These are phyloP conservation scores for Trichogramma dendrolimi DNA, from an alignment of 2,888 invertebrate genomes.

Conservation along the genomic window DNA sequence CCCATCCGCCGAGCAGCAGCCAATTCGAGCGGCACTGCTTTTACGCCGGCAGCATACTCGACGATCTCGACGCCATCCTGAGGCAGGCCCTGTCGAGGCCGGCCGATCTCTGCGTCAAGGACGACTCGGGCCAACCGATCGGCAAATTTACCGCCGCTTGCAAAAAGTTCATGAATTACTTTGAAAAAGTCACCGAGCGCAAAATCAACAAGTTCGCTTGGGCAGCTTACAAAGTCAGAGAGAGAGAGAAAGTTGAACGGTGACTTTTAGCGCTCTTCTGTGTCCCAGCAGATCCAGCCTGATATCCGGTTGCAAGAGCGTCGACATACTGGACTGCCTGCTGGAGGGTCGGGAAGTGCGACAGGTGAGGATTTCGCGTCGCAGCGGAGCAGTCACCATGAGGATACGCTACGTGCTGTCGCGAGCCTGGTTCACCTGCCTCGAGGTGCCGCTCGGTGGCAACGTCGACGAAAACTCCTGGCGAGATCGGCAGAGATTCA, in stretches of 20 bases:
- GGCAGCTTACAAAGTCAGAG: no score
- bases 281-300: conserved; percentile 23
- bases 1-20: conserved; percentile 41
- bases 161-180: conserved; percentile 48
- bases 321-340: conserved; percentile 47
- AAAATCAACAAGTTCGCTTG: conserved; percentile 42
- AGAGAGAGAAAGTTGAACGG: no score
- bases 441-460: conserved; percentile 35
- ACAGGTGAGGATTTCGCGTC: conserved; percentile 25
- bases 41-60: conserved; percentile 45
- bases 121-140: conserved; percentile 29
- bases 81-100: conserved; percentile 30
- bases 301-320: conserved; percentile 46
- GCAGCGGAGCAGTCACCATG: conserved; percentile 39
- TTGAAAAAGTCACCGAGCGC: conserved; percentile 47
- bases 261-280: no score
- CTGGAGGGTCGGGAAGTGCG: conserved; percentile 43
- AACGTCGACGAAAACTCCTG: conserved; percentile 41
- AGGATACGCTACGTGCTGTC: conserved; percentile 44
- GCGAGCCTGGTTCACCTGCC: conserved; percentile 47
- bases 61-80: conserved; percentile 40
- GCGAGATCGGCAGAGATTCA: conserved; percentile 47
- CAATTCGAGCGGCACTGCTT: conserved; percentile 41
- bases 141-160: conserved; percentile 36
- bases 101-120: conserved; percentile 23